phyloP scores from a whole-genome alignment of 35 echinoderm and acorn worm genomes.

The Ophioderma brevispina region DNA sequence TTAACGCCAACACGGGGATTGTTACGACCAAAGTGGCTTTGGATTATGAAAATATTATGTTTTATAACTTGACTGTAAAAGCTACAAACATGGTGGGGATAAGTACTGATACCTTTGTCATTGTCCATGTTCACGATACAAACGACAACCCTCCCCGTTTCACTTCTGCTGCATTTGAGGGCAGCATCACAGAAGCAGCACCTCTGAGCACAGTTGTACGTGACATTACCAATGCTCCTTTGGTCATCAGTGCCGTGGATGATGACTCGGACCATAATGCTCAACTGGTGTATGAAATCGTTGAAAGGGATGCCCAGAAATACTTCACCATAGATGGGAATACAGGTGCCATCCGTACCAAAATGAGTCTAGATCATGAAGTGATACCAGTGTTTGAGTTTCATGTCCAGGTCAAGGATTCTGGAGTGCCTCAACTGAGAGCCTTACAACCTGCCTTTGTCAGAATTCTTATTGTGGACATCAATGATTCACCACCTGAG shows the following conservation, averaged over 20 bases:
- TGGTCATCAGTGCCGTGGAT: slow-evolving; percentile 89
- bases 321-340: slow-evolving; percentile 93
- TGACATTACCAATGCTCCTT: slow-evolving; percentile 69
- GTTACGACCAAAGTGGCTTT: slow-evolving; percentile 66
- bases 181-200: slow-evolving; percentile 91
- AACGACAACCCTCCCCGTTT: slow-evolving; percentile 91
- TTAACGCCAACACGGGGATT: slow-evolving; percentile 84
- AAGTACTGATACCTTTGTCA: slow-evolving; percentile 42
- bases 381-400: slow-evolving; percentile 77
- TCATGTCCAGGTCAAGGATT: slow-evolving; percentile 76
- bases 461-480: slow-evolving; percentile 79
- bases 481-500: slow-evolving; percentile 93
- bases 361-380: slow-evolving; percentile 84
- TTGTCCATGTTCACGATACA: slow-evolving; percentile 86
- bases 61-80: slow-evolving; percentile 86
- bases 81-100: slow-evolving; percentile 93
- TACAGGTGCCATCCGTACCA: slow-evolving; percentile 92
- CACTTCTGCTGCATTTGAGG: slow-evolving; percentile 56
- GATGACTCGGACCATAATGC: slow-evolving; percentile 89
- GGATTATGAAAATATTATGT: slow-evolving; percentile 75
- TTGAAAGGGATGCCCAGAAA: slow-evolving; percentile 76
- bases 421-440: slow-evolving; percentile 65
- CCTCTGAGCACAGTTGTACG: slow-evolving; percentile 79
- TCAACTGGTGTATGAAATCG: slow-evolving; percentile 82
- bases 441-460: slow-evolving; percentile 76